Percentiles rank a stretch among this genome's conserved stretches.
phyloP scores from a whole-genome alignment of 2,113 vertebrate species.

The Pheucticus melanocephalus region DNA sequence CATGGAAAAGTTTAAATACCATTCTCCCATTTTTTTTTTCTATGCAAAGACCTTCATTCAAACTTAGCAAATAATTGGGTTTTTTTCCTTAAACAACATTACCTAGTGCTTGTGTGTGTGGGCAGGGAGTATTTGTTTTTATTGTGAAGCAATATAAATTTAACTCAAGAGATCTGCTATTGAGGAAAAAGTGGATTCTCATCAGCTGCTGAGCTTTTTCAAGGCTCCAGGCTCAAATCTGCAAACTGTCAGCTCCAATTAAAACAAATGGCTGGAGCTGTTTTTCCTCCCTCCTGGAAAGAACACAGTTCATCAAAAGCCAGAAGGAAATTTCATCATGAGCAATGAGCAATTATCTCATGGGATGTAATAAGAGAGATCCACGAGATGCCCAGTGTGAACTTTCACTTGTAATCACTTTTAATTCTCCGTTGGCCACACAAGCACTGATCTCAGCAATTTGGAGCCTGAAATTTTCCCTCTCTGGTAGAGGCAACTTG shows the following conservation, averaged over 20 bases:
- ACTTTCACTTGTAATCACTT: constrained; percentile 18
- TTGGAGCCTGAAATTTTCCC: background rate
- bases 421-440: constrained; percentile 9
- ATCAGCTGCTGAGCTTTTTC: constrained; percentile 25
- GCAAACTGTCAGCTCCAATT: constrained; percentile 61
- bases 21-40: background rate
- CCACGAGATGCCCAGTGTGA: constrained; percentile 20
- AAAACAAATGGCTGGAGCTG: constrained; percentile 54
- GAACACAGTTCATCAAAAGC: constrained; percentile 34
- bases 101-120: background rate
- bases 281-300: constrained; percentile 48
- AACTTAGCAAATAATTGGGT: background rate
- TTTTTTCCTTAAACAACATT: background rate
- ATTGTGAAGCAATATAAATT: background rate
- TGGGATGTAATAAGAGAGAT: constrained; percentile 3
- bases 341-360: constrained; percentile 60
- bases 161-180: background rate
- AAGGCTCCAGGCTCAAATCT: constrained; percentile 48
- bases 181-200: constrained; percentile 19
- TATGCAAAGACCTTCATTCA: background rate
- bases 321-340: constrained; percentile 51
- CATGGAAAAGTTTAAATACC: background rate
- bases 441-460: background rate
- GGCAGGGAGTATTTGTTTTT: background rate
- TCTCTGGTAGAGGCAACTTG: background rate